A percentile compares a stretch with the other conserved stretches of the same genome.
phyloP scores from a whole-genome alignment of 2,113 vertebrate genomes.

The Dissostichus mawsoni region DNA sequence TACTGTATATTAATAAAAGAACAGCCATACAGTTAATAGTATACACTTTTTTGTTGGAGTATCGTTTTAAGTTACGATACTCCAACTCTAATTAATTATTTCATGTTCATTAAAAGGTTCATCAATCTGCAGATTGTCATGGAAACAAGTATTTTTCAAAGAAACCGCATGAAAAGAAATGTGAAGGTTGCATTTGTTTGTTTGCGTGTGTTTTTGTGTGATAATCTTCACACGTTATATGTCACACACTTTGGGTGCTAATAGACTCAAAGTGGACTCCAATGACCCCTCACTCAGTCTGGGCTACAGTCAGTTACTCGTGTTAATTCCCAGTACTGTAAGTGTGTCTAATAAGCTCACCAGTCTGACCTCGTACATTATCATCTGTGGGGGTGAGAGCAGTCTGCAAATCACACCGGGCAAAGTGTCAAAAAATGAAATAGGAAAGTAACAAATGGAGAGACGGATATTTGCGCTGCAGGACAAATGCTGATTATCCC shows the following conservation, averaged over 20 bases:
- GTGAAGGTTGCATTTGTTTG: slow-evolving; percentile 17
- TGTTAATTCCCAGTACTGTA: slow-evolving; percentile 34
- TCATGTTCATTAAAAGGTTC: slow-evolving; percentile 31
- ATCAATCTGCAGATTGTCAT: slow-evolving; percentile 54
- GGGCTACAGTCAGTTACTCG: slow-evolving; percentile 24
- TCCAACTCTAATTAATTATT: slow-evolving; percentile 9
- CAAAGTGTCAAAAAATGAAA: slow-evolving; percentile 18
- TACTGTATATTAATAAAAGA: background rate
- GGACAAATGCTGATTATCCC: slow-evolving; percentile 63
- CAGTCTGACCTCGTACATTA: slow-evolving; percentile 22
- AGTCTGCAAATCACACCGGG: slow-evolving; percentile 30
- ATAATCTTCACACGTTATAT: background rate
- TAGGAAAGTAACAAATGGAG: background rate
- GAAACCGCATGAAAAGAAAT: slow-evolving; percentile 12
- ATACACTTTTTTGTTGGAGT: background rate
- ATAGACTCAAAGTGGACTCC: slow-evolving; percentile 37
- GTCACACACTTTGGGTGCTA: slow-evolving; percentile 24
- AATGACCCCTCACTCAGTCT: slow-evolving; percentile 26
- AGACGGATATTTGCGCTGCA: slow-evolving; percentile 23
- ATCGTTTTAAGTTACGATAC: background rate
- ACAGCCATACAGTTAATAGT: background rate
- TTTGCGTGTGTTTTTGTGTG: background rate
- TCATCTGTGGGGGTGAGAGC: slow-evolving; percentile 6
- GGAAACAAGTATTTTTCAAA: slow-evolving; percentile 50
- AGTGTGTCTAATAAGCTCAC: slow-evolving; percentile 31